Evolutionary conservation across 2,888 invertebrate genomes (phyloP), one percentile per base, ranked within the genome.

Genomic region (Erebia aethiops): DNA sequence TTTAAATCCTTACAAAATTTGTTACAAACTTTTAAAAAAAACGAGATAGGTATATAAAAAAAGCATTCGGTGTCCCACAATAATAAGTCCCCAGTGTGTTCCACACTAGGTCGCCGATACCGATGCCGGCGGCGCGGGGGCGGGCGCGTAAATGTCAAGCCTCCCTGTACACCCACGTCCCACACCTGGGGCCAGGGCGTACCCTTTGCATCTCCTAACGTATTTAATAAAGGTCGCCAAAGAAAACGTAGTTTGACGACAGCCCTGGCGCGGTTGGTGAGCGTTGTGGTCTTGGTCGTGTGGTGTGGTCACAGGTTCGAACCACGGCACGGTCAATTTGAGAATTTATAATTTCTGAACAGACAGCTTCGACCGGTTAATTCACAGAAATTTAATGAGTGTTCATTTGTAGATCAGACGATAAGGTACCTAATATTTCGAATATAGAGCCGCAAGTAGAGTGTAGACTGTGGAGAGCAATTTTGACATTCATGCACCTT

Each of bases 121-220:
- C 35, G 35, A 35, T 35, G 35, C 7, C 35, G 35, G 7, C 35
- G 7, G 18, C 21, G 49, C 56, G 70, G 66, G 74, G 80, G 70
- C 72, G 74, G 73, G 69, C 79, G 78, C 81, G 80, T 79, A 87
- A 87, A 87, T 86, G 87, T 87, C 87, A 87, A 66, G 63, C 71
- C 74, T 51, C 72, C 70, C 70, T 67, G 57, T 70, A 70, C 67
- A 46, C 49, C 26, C 46, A 64, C 41, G 70, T 41, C 71, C 67
- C 69, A 65, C 56, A 54, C 61, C 35, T 3, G 10, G 54, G 60
- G 46, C 13, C 10, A 41, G 16, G 41, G n/a, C 60, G 60, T 60
- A 43, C 71, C 64, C 67, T 70, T 67, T 41, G 43, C 56, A 52
- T 21, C 43, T 66, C 52, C 61, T 72, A 54, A 72, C 68, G n/a